These are phyloP conservation scores for Plotosus lineatus DNA, from an alignment of 2,113 vertebrate genomes.

Conservation along the genomic window DNA sequence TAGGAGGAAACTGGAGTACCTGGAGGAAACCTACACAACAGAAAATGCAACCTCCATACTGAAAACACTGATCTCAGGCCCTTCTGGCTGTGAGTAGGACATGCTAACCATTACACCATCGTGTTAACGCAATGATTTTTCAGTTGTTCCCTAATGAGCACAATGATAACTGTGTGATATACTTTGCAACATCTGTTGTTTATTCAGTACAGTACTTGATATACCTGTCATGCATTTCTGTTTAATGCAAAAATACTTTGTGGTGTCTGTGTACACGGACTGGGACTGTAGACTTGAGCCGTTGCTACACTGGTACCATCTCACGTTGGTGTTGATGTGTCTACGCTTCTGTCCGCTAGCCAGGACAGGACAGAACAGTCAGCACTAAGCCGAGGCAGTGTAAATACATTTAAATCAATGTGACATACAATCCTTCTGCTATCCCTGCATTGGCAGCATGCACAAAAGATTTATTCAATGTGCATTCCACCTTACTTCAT, in stretches of 20 bases:
- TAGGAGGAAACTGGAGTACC: too few species aligned
- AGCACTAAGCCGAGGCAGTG: background rate
- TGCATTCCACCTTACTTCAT: slow-evolving; percentile 14
- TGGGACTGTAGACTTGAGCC: background rate
- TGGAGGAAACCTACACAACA: too few species aligned
- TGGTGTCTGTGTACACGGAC: background rate
- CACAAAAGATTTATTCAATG: slow-evolving; percentile 2
- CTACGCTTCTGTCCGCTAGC: slow-evolving; percentile 9
- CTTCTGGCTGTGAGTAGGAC: too few species aligned
- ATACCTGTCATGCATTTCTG: background rate
- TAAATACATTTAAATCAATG: slow-evolving; percentile 16
- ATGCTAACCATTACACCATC: too few species aligned
- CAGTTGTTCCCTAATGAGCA: background rate
- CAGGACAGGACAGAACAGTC: background rate
- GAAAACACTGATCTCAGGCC: too few species aligned
- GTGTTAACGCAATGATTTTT: too few species aligned
- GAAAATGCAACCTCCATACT: too few species aligned
- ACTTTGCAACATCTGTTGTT: background rate
- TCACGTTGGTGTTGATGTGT: background rate
- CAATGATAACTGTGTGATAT: background rate
- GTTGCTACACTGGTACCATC: background rate
- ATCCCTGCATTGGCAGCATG: slow-evolving; percentile 5
- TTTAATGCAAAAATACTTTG: background rate
- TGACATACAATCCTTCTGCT: slow-evolving; percentile 5
- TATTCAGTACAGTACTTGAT: background rate